Base-by-base conservation (phyloP, 2,113 vertebrate genomes). In the Spea multiplicata region DNA sequence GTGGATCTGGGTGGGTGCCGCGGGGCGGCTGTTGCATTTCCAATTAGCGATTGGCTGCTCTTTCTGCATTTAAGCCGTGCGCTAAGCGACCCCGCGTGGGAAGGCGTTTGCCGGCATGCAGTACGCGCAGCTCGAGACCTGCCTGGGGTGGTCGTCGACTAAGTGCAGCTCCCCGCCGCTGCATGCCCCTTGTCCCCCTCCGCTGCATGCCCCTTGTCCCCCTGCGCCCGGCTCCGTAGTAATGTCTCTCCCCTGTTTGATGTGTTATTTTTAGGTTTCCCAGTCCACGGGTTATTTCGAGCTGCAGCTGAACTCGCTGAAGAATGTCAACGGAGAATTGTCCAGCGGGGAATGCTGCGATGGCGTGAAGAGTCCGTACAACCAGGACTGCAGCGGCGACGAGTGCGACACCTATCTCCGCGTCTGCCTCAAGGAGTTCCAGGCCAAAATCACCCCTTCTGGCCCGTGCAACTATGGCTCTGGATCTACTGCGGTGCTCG, bases 341-440 rank as follows among this genome's bases (percentile, higher is more conserved):
- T 89, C 90, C 80, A 96, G 85, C 88, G 96, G 96, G 61, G 93
- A 93, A 86, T 98, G 97, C 88, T 98, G 96, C 83, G 96, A 97
- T 84, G 91, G 92, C 74, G 85, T 83, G 76, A 87, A 85, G 82
- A 86, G 87, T 82, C 85, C 88, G 81, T 85, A 87, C 84, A 92
- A 93, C 81, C 91, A 83, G 81, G 83, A 74, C 83, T 98, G 96
- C 82, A 87, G 87, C 81, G 90, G 75, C 84, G 95, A 95, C 85
- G 93, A 96, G 90, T 98, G 97, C 87, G 95, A 96, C 86, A 97
- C 97, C 73, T 98, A 96, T 85, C 90, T 98, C 84, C 89, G 84
- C 82, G 94, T 95, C 84, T 99, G 97, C 73, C 86, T 98, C 74
- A 98, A 97, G 94, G 97, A 99, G 89, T 99, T 95, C 84, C 97